These are phyloP conservation scores for Lepidurus arcticus DNA, from an alignment of 1,140 invertebrate species.

Conservation along the genomic window DNA sequence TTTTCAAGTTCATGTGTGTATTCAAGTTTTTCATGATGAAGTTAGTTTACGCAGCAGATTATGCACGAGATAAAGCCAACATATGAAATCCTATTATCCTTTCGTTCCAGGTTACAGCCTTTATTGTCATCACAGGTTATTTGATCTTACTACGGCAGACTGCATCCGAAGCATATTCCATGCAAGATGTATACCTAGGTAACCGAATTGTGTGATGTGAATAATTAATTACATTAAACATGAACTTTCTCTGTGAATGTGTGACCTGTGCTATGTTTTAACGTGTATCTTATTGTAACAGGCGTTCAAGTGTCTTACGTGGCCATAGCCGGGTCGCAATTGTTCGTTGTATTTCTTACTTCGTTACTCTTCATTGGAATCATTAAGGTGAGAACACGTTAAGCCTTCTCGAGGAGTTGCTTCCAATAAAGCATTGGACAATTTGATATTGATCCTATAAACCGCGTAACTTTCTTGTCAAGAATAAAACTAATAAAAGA, in stretches of 20 bases:
- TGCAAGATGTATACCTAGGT: constrained; percentile 1
- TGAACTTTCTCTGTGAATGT: not conserved
- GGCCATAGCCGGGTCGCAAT: constrained; percentile 64
- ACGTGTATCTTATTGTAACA: constrained; percentile 45
- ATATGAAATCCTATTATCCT: not conserved
- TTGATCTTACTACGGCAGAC: not conserved
- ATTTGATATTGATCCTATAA: not conserved
- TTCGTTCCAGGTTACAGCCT: not conserved
- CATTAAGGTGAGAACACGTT: constrained; percentile 55
- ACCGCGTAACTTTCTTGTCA: not conserved
- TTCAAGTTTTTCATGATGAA: no score
- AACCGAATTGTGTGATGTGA: not conserved
- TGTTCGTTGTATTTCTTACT: constrained; percentile 62
- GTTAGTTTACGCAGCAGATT: no score
- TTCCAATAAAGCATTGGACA: not conserved
- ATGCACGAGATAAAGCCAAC: no score
- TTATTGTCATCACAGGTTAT: not conserved
- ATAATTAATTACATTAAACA: not conserved
- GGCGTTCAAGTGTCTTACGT: constrained; percentile 68
- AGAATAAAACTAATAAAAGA: not conserved
- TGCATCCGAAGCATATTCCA: not conserved
- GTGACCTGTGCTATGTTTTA: not conserved
- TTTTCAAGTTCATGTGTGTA: no score
- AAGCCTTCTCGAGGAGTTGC: not conserved
- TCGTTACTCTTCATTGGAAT: constrained; percentile 61